Conservation (phyloP, 2,888 invertebrate genomes). For the Chouioia cunea region DNA sequence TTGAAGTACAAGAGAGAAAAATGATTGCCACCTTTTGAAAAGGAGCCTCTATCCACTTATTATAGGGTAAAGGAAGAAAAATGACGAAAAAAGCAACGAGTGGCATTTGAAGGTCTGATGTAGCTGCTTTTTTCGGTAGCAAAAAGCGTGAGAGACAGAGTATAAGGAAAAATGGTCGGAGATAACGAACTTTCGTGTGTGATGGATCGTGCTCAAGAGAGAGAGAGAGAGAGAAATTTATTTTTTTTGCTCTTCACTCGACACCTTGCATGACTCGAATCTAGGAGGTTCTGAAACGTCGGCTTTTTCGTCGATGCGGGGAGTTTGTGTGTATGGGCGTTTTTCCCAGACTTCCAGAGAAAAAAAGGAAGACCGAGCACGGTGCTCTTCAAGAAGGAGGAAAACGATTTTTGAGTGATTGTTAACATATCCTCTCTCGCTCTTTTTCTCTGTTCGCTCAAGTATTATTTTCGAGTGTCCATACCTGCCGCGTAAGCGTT, state of each 20-base stretch:
- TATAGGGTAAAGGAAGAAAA: constrained; percentile 4
- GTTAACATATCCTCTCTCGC: too few relatives aligned
- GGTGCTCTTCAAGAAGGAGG: too few relatives aligned
- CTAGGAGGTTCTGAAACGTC: too few relatives aligned
- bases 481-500: too few relatives aligned
- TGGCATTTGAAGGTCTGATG: constrained; percentile 14
- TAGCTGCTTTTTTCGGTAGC: not conserved
- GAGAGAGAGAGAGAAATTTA: too few relatives aligned
- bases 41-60: not conserved
- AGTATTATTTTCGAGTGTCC: too few relatives aligned
- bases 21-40: constrained; percentile 3
- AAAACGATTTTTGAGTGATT: too few relatives aligned
- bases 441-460: too few relatives aligned
- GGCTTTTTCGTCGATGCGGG: too few relatives aligned
- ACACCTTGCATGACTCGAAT: constrained; percentile 2
- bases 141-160: constrained; percentile 19
- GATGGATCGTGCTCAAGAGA: constrained; percentile 21
- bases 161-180: constrained; percentile 25
- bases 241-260: constrained; percentile 16
- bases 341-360: too few relatives aligned
- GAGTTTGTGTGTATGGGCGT: too few relatives aligned
- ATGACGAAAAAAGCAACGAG: not conserved
- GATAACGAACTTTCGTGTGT: constrained; percentile 23
- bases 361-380: too few relatives aligned
- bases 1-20: not conserved